Evolutionary conservation across 2,113 vertebrate species (phyloP).

Genomic region (Ginglymostoma cirratum): DNA sequence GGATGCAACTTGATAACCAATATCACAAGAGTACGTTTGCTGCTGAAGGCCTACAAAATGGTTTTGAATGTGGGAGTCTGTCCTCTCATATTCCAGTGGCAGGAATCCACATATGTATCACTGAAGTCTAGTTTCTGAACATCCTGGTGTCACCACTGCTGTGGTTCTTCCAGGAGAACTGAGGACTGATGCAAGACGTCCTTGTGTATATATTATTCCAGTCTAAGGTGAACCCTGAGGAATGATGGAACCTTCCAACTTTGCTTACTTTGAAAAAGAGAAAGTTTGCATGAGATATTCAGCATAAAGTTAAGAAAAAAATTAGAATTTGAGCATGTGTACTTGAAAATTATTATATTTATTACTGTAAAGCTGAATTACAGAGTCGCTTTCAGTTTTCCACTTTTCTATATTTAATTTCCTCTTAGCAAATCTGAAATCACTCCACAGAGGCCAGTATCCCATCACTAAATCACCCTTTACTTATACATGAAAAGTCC

Average conservation of each 20-base stretch:
- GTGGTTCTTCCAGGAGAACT: not conserved
- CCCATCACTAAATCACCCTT: no score
- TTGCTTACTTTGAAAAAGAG: not conserved
- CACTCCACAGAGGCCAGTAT: no score
- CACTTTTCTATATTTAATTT: not conserved
- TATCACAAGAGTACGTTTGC: not conserved
- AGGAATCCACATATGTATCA: not conserved
- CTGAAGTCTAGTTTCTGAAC: not conserved
- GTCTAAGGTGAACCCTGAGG: not conserved
- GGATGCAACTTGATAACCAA: not conserved
- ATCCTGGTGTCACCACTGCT: not conserved
- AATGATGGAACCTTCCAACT: not conserved
- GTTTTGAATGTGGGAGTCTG: not conserved
- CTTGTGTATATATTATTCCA: not conserved
- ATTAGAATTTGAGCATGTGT: not conserved
- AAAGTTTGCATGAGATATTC: not conserved
- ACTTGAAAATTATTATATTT: not conserved
- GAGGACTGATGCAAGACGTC: not conserved
- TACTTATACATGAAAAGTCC: no score
- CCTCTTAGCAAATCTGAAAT: no score
- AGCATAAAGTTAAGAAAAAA: not conserved
- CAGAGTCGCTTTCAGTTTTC: not conserved
- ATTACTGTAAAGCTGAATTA: not conserved
- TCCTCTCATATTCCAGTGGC: no score
- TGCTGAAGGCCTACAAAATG: not conserved